phyloP scores from a whole-genome alignment of 2,113 vertebrate genomes.

The Grus americana region DNA sequence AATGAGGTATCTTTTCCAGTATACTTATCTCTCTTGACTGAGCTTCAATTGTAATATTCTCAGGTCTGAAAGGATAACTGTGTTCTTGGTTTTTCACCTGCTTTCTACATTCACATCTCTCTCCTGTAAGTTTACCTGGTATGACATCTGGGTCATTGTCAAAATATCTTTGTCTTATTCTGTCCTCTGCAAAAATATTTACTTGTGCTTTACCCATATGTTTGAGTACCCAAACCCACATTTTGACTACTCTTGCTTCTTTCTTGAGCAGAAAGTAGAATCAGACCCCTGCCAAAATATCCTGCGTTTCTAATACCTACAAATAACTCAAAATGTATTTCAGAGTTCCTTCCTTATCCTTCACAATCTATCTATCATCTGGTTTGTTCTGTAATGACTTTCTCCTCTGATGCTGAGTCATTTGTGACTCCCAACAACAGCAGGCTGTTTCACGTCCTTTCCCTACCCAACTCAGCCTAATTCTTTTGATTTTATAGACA shows the following conservation, averaged over 20 bases:
- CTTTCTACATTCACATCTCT: not conserved
- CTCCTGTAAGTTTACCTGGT: not conserved
- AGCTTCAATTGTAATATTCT: not conserved
- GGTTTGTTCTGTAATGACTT: not conserved
- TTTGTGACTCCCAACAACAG: not conserved
- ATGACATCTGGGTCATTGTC: not conserved
- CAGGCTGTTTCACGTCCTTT: not conserved
- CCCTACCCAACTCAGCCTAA: not conserved
- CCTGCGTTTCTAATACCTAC: not conserved
- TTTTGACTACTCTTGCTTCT: not conserved
- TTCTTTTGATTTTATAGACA: not conserved
- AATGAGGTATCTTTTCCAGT: not conserved
- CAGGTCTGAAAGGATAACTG: not conserved
- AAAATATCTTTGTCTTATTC: not conserved
- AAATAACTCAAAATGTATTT: not conserved
- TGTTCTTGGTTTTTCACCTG: not conserved
- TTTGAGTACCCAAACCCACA: not conserved
- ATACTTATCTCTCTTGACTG: not conserved
- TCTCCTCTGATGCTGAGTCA: not conserved
- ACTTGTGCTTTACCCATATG: not conserved
- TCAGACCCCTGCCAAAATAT: not conserved
- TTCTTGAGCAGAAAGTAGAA: not conserved
- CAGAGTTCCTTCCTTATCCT: not conserved
- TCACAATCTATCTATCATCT: not conserved
- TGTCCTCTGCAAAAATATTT: not conserved